Evolutionary conservation across 2,113 vertebrate species (phyloP), one percentile per base, ranked within the genome.

Genomic region (Conger conger): DNA sequence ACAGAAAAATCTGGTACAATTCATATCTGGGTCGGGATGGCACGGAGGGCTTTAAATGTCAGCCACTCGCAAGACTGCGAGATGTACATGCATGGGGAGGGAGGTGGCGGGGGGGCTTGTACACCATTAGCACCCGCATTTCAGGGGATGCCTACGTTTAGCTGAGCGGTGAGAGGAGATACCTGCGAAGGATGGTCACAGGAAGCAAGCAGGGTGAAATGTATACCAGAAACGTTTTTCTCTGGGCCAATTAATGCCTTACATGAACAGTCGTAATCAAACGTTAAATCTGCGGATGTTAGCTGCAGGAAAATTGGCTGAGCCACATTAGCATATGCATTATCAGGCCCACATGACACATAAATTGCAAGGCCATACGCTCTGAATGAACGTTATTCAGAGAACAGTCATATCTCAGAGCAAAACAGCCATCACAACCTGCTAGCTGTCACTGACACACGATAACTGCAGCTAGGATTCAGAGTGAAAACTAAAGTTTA

Each of bases 1-100:
- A 63, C 53, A 42, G 18, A 35, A 35, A 45, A 53, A 87, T 81
- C 87, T 76, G 50, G 84, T 86, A 77, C 45, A 36, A 63, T 86
- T 73, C 83, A 53, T 84, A 87, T 89, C 42, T 8, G 23, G 89
- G 87, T 86, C 88, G 84, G 85, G 90, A 89, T 85, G 90, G 91
- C 86, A 90, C 79, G 85, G 85, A 92, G 87, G 91, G 94, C 93
- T 50, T n/a, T 85, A 92, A 92, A 94, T 93, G 90, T 92, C 93
- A 93, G 0, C 93, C 88, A 0, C 86, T 78, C 90, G 87, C 36
- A 82, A 76, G 86, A 80, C 88, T 17, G 84, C 85, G 86, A 76
- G 86, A 89, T 63, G 86, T 0, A 83, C 37, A 16, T 15, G 27
- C 80, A 73, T 33, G 68, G n/a, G 68, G 27, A 30, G n/a, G 68